These are phyloP conservation scores for Montipora foliosa DNA, from an alignment of 64 coral and sea anemone species.

Conservation along the genomic window DNA sequence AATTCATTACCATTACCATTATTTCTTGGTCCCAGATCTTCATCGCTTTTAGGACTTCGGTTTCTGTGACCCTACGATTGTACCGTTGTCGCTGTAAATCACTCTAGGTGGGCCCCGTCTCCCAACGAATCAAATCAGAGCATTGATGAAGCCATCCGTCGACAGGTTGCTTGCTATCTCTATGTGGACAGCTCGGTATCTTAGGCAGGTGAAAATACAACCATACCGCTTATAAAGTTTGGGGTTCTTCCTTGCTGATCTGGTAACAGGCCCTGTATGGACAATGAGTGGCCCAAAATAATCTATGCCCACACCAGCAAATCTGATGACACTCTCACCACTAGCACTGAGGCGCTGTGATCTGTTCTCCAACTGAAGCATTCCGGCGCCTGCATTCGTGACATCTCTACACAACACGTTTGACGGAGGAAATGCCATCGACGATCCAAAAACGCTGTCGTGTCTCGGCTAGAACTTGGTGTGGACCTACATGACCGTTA, in stretches of 20 bases:
- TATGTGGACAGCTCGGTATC: constrained; percentile 68
- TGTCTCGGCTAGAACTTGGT: constrained; percentile 50
- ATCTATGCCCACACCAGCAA: too few relatives aligned
- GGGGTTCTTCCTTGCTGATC: not conserved
- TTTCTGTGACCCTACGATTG: constrained; percentile 23
- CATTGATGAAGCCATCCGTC: constrained; percentile 69
- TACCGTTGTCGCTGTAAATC: constrained; percentile 64
- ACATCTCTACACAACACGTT: too few relatives aligned
- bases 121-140: constrained; percentile 52
- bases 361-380: too few relatives aligned
- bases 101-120: constrained; percentile 54
- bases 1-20: too few relatives aligned
- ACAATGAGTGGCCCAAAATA: not conserved
- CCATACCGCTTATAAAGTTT: not conserved
- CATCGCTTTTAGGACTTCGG: too few relatives aligned
- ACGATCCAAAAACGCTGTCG: constrained; percentile 48
- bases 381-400: too few relatives aligned
- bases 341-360: too few relatives aligned
- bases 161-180: constrained; percentile 45
- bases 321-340: too few relatives aligned
- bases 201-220: constrained; percentile 6
- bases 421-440: too few relatives aligned
- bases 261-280: too few relatives aligned
- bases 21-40: too few relatives aligned
- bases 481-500: constrained; percentile 45